Evolutionary conservation across 2,113 vertebrate genomes (phyloP), one percentile per base, ranked within the genome.

Genomic region (Holacanthus passer): DNA sequence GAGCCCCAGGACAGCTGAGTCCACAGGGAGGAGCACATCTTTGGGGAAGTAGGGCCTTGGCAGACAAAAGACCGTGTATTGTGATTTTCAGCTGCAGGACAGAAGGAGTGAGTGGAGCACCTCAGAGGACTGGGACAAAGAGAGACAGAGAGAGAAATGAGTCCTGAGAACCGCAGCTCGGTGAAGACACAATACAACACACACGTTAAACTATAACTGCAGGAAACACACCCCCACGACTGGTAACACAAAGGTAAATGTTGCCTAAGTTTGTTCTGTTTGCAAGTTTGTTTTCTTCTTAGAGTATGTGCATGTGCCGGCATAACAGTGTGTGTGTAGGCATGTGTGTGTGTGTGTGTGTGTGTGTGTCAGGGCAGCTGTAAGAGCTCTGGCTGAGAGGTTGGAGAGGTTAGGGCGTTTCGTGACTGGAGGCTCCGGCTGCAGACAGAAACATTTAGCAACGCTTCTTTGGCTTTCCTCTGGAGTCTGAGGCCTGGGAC

Each of bases 231-330:
- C 43, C 47, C 69, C 29, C 58, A 41, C 76, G 52, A 47, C 90
- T 79, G 81, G 65, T 73, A 83, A 82, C 87, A 82, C 83, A 65
- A 85, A 94, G 92, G 91, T 93, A 94, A 91, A 89, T 53, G 50
- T 50, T 69, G 67, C 24, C 48, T 0, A 17, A 45, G 59, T 76
- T 74, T 11, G 43, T 75, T 78, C 48, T 20, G 66, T 77, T 64
- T 65, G 31, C 7, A 24, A 77, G 53, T 80, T 73, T 52, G 22
- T 41, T 66, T 55, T 48, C n/a, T n/a, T n/a, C n/a, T 56, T 75
- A 19, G 27, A 68, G 7, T 65, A 43, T 31, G 22, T 60, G 66
- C 22, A 5, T 47, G 53, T 68, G 47, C 62, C n/a, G 13, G 72
- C 4, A 70, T 31, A 56, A 19, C 31, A 13, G 37, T 20, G 37